These are phyloP conservation scores for Genyomyrus donnyi DNA, from an alignment of 2,113 vertebrate species.

Conservation along the genomic window DNA sequence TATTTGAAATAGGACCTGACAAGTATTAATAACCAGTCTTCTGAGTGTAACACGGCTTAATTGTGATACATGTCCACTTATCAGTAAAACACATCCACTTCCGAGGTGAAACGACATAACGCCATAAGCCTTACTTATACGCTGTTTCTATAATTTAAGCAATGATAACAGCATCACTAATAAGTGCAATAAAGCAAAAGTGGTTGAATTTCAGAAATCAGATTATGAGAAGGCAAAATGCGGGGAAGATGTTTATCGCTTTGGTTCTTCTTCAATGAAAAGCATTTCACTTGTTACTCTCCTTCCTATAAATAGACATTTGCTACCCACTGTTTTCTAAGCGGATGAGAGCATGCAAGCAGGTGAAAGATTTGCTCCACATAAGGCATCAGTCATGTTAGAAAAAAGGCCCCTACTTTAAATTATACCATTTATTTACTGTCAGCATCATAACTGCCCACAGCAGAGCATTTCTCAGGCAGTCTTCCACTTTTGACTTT, in stretches of 20 bases:
- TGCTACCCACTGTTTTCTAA: background rate
- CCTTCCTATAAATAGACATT: background rate
- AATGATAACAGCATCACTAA: background rate
- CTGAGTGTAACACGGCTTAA: background rate
- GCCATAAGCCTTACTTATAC: background rate
- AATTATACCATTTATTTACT: constrained; percentile 1
- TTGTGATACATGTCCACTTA: background rate
- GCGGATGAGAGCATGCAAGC: background rate
- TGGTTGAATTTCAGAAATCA: background rate
- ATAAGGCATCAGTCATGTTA: background rate
- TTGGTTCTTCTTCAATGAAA: background rate
- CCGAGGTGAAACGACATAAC: background rate
- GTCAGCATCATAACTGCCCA: background rate
- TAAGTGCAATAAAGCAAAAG: background rate
- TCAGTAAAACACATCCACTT: background rate
- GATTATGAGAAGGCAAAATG: background rate
- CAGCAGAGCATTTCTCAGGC: background rate
- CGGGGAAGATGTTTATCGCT: background rate
- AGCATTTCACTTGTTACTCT: background rate
- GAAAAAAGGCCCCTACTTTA: background rate
- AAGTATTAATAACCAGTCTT: background rate
- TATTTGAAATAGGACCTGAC: background rate
- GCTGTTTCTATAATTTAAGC: background rate
- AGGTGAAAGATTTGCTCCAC: background rate
- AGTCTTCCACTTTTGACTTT: constrained; percentile 3